Evolutionary conservation across 2,888 invertebrate genomes (phyloP), one percentile per base, ranked within the genome.

Genomic region (Sympetrum striolatum): DNA sequence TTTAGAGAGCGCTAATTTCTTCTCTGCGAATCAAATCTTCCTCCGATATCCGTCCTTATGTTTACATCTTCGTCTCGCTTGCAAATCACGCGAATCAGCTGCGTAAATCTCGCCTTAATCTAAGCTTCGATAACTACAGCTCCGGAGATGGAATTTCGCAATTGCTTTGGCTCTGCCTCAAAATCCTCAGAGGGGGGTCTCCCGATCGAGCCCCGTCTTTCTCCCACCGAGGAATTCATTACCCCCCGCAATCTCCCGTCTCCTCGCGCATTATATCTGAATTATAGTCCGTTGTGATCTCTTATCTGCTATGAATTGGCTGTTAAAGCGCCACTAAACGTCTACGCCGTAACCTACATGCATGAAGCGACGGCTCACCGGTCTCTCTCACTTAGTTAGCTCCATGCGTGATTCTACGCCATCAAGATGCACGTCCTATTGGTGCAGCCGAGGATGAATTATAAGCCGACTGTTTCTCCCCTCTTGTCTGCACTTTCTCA

Each of bases 291-390:
- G 58, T 37, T 53, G 31, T 39, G 60, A 86, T 86, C 86, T 86
- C 86, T 86, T 86, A 86, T 86, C 86, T 86, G 86, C 22, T 60
- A 64, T 86, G 86, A 86, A 86, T 86, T 86, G 60, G 86, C 86
- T 64, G 58, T 64, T 60, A 48, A 86, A 86, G 86, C 86, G 60
- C 60, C 60, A 86, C 86, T 60, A 39, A 86, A 86, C 39, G 86
- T 86, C 86, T 37, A n/a, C 86, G 86, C 86, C 64, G 25, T 60
- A 82, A 82, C 58, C 58, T 58, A 22, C 82, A 58, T 60, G 35
- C 82, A 82, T 82, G 82, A 60, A 82, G 31, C 35, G 58, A 58
- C 82, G 58, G 82, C 53, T 82, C 53, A 82, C 53, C 53, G 53
- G 58, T 22, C 86, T 64, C 60, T 86, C 86, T 60, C 86, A 86